Base-by-base conservation (phyloP, 2,113 vertebrate species). In the Amphiprion ocellaris region DNA sequence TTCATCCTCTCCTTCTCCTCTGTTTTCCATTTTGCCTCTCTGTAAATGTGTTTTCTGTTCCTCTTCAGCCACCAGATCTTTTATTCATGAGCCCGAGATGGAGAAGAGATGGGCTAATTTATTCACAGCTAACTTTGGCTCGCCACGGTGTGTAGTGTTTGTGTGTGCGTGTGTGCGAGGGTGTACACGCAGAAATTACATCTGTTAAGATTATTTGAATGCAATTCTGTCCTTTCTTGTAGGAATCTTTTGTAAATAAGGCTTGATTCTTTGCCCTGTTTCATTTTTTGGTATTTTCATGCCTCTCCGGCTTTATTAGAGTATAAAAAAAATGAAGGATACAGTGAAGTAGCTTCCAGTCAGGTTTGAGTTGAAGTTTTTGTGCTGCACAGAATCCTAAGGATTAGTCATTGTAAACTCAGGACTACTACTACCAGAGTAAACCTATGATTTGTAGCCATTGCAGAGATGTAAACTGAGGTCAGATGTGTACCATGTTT, bases 21-120 rank as follows among this genome's bases (percentile, higher is more conserved):
- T 88, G 86, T 92, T 91, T 93, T 90, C 86, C 87, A 90, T 87
- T 85, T 84, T 85, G 78, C 79, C 63, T 87, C 86, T 91, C 83
- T 87, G 78, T 89, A 90, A 92, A 94, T 88, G 89, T 92, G 85
- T 93, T 92, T 92, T 91, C 84, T 91, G 87, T 90, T 90, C 80
- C 79, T 90, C 86, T 89, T 92, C 90, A 89, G 89, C 83, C 83
- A 87, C 71, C 68, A 73, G 53, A 93, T 94, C 87, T 94, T 93
- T 92, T 93, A 94, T 94, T 94, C 92, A 93, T 93, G 90, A 89
- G 80, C 37, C 64, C 4, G 85, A 90, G 86, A 91, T 90, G 83
- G 89, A 84, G 90, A 87, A 83, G 86, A 85, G 86, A 92, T 84
- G 74, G 86, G 87, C 74, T 91, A 90, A 90, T 94, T 90, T 92